Base-by-base conservation (phyloP, 2,888 invertebrate species). In the Agrotis exclamationis region DNA sequence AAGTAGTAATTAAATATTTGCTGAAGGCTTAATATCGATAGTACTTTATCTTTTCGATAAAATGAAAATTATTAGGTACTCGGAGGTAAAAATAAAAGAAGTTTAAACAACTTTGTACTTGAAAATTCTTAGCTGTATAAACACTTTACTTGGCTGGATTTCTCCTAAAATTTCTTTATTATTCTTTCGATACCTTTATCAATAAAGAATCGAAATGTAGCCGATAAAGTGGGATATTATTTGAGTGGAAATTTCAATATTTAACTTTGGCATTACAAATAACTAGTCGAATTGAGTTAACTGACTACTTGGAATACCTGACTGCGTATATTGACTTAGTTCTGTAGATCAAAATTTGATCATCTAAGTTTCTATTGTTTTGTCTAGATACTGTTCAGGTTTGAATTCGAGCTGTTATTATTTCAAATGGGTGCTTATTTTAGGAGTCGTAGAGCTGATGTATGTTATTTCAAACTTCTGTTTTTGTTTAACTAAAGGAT, bases 281-380 rank as follows among this genome's bases (percentile, higher is more conserved):
- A 74, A 57, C 67, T 60, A 54, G 24, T 54, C 22, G 18, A 68
- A 63, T 70, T 54, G 45, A 74, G 70, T 74, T 65, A 70, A 22
- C 50, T 47, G 58, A 58, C 58, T 63, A 73, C 50, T 67, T 50
- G 44, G 24, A 58, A 69, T 70, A 79, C 51, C 76, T 47, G 44
- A 77, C 59, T 62, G 20, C 47, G 63, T 80, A 58, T 65, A 78
- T 78, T 64, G 74, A 64, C 58, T 74, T 7, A 63, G n/a, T 72
- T 66, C 69, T 72, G 59, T 57, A 44, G 48, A 50, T 28, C 56
- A 48, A 39, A 75, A 76, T 69, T 80, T 63, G 60, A 69, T 80
- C 39, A 44, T 63, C 58, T 50, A 60, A 80, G 33, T 74, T 74
- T 53, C 44, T 18, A 53, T 74, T 80, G 62, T 74, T 80, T 60